Conservation (phyloP, 2,888 invertebrate genomes). For the Drosophila setosimentum region DNA sequence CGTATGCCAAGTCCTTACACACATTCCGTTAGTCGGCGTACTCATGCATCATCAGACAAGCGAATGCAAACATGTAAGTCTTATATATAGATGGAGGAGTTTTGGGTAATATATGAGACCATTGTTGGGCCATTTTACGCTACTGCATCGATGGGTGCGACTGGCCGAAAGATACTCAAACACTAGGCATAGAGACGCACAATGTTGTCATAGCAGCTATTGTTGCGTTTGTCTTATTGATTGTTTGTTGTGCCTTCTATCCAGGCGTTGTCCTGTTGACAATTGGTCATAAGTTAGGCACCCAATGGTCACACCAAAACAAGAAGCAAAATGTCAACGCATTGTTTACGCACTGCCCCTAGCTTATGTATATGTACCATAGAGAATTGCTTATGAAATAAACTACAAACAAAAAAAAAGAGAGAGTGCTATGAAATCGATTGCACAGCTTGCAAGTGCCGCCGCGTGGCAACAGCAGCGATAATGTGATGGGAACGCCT, state of each 20-base stretch:
- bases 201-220: conserved; percentile 53
- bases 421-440: conserved; percentile 57
- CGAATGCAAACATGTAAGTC: conserved; percentile 24
- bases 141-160: conserved; percentile 27
- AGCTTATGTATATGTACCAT: conserved; percentile 52
- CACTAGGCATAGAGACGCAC: conserved; percentile 65
- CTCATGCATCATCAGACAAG: conserved; percentile 62
- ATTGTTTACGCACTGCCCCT: conserved; percentile 57
- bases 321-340: conserved; percentile 66
- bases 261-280: conserved; percentile 66
- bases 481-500: conserved; percentile 70
- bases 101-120: conserved; percentile 69
- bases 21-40: conserved; percentile 59
- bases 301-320: conserved; percentile 57
- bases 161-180: conserved; percentile 34
- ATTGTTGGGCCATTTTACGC: conserved; percentile 71
- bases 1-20: conserved; percentile 18
- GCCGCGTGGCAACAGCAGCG: conserved; percentile 35
- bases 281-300: conserved; percentile 65
- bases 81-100: conserved; percentile 57
- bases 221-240: conserved; percentile 63
- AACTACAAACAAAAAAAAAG: conserved; percentile 4
- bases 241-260: conserved; percentile 74
- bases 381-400: conserved; percentile 30
- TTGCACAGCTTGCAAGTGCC: conserved; percentile 42